Evolutionary conservation across 2,888 invertebrate genomes (phyloP), one percentile per base, ranked within the genome.

Genomic region (Noctua janthe): DNA sequence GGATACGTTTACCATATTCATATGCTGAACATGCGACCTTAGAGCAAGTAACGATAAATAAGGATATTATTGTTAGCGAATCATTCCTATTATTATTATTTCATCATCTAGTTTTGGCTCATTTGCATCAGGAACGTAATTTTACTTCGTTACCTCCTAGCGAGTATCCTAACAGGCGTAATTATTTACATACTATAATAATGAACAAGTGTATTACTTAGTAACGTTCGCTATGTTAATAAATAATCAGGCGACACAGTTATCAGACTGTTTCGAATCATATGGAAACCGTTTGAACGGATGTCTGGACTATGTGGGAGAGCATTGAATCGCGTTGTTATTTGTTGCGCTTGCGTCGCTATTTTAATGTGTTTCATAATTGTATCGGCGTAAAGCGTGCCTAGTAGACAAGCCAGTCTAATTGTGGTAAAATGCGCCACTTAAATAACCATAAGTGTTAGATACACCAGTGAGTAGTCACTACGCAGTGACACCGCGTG

Each of bases 301-400:
- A 89, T 93, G 92, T 92, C 90, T 92, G 87, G 85, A 86, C 95
- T 93, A 91, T 88, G 95, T 93, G 95, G 96, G 96, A 95, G 96
- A 95, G 92, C 92, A 91, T 86, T 91, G 91, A 89, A 92, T 91
- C 87, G 89, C 87, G 83, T 83, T 87, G 88, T 89, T 91, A 86
- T 88, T 90, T 89, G 86, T 88, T 90, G 76, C 82, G 85, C 82
- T 87, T 89, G 79, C 77, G 84, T 83, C 81, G 85, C 86, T 91
- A 90, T 91, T 92, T 91, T 89, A 89, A 90, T 90, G 87, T 87
- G 84, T 85, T 87, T 90, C 86, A 83, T 90, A 88, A 90, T 89
- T 82, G 81, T 86, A 85, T 86, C 79, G 76, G 80, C 82, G 80
- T 83, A 77, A 78, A 83, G 82, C 80, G 78, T 85, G 72, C 70